A percentile compares a stretch with the other conserved stretches of the same genome.
Evolutionary conservation across 2,888 invertebrate genomes (phyloP).

Genomic region (Phyllotreta striolata): DNA sequence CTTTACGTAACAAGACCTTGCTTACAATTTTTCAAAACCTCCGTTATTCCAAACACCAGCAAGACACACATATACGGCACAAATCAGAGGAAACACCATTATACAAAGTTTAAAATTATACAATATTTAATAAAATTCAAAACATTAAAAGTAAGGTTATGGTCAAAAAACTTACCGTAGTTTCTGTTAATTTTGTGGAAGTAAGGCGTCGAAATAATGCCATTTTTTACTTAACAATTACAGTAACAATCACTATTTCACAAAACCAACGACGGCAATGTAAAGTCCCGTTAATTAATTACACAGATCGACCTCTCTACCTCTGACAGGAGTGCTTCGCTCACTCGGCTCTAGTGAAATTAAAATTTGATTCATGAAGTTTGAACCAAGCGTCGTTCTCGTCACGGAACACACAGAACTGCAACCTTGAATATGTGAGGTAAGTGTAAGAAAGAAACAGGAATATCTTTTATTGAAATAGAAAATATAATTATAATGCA

Average conservation of each 20-base stretch:
- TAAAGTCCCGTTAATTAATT: no score
- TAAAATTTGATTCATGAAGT: no score
- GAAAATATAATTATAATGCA: no score
- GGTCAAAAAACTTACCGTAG: slow-evolving; percentile 63
- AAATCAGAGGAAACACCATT: neutral
- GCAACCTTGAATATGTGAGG: no score
- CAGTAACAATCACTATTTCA: slow-evolving; percentile 11
- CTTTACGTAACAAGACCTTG: slow-evolving; percentile 7
- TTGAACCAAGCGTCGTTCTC: no score
- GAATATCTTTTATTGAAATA: no score
- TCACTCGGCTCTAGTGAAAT: no score
- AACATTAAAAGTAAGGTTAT: slow-evolving; percentile 25
- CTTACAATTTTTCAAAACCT: neutral
- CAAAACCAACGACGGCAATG: slow-evolving; percentile 13
- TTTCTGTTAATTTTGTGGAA: slow-evolving; percentile 68
- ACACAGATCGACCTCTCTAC: no score
- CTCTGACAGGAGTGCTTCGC: no score
- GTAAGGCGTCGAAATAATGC: slow-evolving; percentile 71
- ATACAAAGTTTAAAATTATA: neutral
- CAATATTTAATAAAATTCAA: neutral
- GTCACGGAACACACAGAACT: no score
- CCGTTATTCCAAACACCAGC: neutral
- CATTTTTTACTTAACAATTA: slow-evolving; percentile 60
- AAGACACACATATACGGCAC: neutral
- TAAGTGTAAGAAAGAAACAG: no score